A percentile compares a stretch with the other conserved stretches of the same genome.
Conservation (phyloP, 1,140 invertebrate genomes). For the Leptoteleia sp. region DNA sequence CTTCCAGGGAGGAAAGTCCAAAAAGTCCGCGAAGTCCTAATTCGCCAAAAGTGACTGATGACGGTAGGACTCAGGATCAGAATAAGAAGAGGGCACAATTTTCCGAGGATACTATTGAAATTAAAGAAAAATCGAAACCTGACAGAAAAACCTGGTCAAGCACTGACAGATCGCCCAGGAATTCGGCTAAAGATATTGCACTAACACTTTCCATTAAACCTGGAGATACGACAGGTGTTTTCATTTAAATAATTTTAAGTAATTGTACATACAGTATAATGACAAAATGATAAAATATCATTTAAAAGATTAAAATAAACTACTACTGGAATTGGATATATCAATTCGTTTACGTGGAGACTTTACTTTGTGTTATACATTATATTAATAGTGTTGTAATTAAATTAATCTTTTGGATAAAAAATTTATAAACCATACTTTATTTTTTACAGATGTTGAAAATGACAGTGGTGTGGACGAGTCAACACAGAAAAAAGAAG, state of each 20-base stretch:
- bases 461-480: slow-evolving; percentile 90
- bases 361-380: slow-evolving; percentile 44
- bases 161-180: slow-evolving; percentile 31
- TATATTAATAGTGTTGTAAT: too few species aligned
- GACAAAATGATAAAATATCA: not conserved
- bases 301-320: not conserved
- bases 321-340: too few species aligned
- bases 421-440: too few species aligned
- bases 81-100: slow-evolving; percentile 71
- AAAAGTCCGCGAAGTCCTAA: slow-evolving; percentile 26
- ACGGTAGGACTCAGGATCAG: slow-evolving; percentile 41
- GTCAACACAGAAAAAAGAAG: slow-evolving; percentile 85
- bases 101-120: slow-evolving; percentile 47
- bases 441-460: slow-evolving; percentile 85
- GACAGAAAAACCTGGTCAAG: slow-evolving; percentile 53
- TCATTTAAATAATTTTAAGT: slow-evolving; percentile 3
- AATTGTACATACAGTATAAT: too few species aligned
- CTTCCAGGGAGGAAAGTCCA: slow-evolving; percentile 52
- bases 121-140: slow-evolving; percentile 20
- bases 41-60: slow-evolving; percentile 9
- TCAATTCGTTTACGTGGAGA: slow-evolving; percentile 12
- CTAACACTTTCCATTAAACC: slow-evolving; percentile 48
- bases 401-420: too few species aligned
- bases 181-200: slow-evolving; percentile 34
- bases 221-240: slow-evolving; percentile 44